Percentiles rank a stretch among this genome's conserved stretches.
Conservation (phyloP, 2,888 invertebrate genomes). For the Agrochola lota region DNA sequence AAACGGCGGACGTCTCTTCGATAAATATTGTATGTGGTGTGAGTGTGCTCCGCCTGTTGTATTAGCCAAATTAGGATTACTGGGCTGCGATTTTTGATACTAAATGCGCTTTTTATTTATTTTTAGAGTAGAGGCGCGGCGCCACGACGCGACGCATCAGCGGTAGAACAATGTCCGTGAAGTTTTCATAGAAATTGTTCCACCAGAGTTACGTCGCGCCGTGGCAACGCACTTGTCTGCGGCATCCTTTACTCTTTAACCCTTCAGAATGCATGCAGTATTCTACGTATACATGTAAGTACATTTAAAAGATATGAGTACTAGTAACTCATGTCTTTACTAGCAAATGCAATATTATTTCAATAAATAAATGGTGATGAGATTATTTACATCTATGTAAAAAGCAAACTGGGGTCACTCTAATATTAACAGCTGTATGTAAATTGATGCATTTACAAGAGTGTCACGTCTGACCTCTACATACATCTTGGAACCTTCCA, state of each 20-base stretch:
- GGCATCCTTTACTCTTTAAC: too few species aligned
- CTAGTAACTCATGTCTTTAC: too few species aligned
- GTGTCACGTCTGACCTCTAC: constrained; percentile 20
- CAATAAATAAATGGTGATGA: neutral
- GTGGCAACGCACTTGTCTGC: too few species aligned
- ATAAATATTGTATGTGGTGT: constrained; percentile 48
- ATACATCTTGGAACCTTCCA: constrained; percentile 7
- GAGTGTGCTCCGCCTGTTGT: constrained; percentile 14
- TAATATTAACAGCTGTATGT: constrained; percentile 20
- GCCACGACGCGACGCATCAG: too few species aligned
- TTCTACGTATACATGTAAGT: too few species aligned
- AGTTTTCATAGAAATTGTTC: too few species aligned
- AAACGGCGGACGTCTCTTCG: constrained; percentile 58
- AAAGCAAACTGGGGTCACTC: neutral
- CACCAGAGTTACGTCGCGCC: too few species aligned
- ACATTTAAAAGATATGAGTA: neutral
- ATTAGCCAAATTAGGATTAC: constrained; percentile 17
- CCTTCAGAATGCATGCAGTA: too few species aligned
- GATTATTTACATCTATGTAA: neutral
- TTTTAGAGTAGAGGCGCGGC: too few species aligned
- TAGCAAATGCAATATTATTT: neutral
- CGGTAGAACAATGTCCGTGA: too few species aligned
- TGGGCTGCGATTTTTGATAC: neutral
- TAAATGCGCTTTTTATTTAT: neutral
- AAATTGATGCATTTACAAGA: constrained; percentile 21